Conservation (phyloP, 2,888 invertebrate species). For the Plebejus melissa region DNA sequence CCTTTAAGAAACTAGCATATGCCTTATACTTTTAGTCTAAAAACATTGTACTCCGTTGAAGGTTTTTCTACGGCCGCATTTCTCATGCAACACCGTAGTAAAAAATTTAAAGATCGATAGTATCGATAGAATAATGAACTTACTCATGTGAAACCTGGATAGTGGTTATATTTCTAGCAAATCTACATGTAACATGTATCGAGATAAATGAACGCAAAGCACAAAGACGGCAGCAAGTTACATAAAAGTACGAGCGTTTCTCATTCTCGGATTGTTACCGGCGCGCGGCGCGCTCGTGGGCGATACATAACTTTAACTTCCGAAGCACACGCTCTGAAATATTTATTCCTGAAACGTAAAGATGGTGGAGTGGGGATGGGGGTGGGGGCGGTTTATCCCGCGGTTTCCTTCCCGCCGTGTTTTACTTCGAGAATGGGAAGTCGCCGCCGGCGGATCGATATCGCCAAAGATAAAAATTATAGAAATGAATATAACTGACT, state of each 20-base stretch:
- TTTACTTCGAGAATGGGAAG: constrained; percentile 79
- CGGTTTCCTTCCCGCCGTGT: constrained; percentile 79
- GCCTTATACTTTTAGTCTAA: too few relatives aligned
- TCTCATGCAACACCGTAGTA: too few relatives aligned
- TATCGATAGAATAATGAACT: neutral
- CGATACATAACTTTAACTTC: constrained; percentile 78
- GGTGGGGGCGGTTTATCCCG: constrained; percentile 71
- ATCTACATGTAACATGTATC: neutral
- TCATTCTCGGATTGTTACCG: constrained; percentile 75
- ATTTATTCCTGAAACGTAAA: constrained; percentile 80
- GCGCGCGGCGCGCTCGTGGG: constrained; percentile 46
- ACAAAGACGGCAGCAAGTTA: constrained; percentile 39
- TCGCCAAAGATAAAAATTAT: constrained; percentile 65
- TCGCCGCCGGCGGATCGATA: constrained; percentile 78
- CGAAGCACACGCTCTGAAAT: constrained; percentile 79
- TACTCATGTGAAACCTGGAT: neutral
- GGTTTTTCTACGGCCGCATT: neutral
- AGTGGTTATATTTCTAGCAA: neutral
- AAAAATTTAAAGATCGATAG: neutral
- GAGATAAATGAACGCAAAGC: constrained; percentile 20
- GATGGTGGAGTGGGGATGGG: constrained; percentile 61
- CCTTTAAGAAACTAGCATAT: too few relatives aligned
- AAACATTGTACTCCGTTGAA: too few relatives aligned
- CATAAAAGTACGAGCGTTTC: constrained; percentile 66
- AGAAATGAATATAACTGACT: constrained; percentile 31